A percentile compares a stretch with the other conserved stretches of the same genome.
These are phyloP conservation scores for Ophioninae sp. DNA, from an alignment of 2,888 invertebrate genomes.

Conservation along the genomic window DNA sequence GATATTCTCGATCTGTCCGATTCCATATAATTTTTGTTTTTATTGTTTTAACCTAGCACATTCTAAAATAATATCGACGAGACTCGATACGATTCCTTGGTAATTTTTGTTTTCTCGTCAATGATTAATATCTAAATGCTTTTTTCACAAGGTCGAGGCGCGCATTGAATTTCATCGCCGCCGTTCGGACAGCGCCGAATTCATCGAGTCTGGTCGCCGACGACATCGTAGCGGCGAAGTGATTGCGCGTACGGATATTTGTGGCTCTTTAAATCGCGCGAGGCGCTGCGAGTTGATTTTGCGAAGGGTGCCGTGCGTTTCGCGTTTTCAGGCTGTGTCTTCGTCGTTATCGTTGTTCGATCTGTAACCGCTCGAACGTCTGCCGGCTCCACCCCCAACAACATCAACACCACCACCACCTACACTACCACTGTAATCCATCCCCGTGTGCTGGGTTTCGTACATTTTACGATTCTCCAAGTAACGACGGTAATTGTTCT, in stretches of 20 bases:
- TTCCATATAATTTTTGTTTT: background rate
- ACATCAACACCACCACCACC: slow-evolving; percentile 7
- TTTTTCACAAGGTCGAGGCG: background rate
- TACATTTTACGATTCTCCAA: slow-evolving; percentile 79
- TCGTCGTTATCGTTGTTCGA: slow-evolving; percentile 68
- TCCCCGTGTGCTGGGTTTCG: slow-evolving; percentile 74
- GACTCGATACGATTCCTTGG: slow-evolving; percentile 17
- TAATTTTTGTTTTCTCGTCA: background rate
- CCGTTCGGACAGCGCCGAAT: background rate
- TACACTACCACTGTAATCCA: slow-evolving; percentile 57
- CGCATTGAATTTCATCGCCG: slow-evolving; percentile 1
- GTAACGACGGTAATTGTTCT: slow-evolving; percentile 79
- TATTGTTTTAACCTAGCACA: background rate
- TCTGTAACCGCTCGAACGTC: slow-evolving; percentile 66
- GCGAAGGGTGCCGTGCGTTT: background rate
- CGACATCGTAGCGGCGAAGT: background rate
- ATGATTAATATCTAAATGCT: slow-evolving; percentile 33
- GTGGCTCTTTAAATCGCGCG: background rate
- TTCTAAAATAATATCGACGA: slow-evolving; percentile 38
- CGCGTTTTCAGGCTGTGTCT: slow-evolving; percentile 65
- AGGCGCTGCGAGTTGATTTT: background rate
- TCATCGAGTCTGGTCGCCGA: background rate
- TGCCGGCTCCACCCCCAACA: slow-evolving; percentile 41
- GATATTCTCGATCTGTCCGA: slow-evolving; percentile 13
- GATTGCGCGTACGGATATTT: background rate